Base-by-base conservation (phyloP, 2,888 invertebrate genomes). In the Eristalinus aeneus region DNA sequence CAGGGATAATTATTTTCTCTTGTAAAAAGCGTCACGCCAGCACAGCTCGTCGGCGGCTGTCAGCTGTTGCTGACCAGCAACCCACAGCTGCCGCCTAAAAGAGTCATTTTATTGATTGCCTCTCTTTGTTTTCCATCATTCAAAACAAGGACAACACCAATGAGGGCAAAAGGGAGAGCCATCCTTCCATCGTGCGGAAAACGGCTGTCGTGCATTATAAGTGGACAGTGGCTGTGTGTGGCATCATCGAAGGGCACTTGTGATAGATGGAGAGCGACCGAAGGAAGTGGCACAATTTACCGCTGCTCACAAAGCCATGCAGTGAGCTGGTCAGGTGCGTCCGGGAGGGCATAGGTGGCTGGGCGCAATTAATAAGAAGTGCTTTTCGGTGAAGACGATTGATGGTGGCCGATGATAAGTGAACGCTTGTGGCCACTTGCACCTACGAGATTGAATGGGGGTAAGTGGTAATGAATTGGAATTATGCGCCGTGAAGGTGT, bases 81-180 rank as follows among this genome's bases (percentile, higher is more conserved):
- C 34, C 34, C 6, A 34, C 34, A 34, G 8, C 46, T 16, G 46
- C 16, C 46, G 6, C 46, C n/a, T 39, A 69, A 34, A 75, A 63
- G 64, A 79, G 79, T 75, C 71, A 84, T 67, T 84, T 63, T 65
- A 84, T 84, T 74, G 79, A 78, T 79, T 79, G 71, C 32, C 71
- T 34, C 54, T 32, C 39, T 71, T 79, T 71, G 65, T 76, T 68
- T 76, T 63, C 56, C 67, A 63, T 80, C 72, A 72, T 71, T 72
- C 31, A 71, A 53, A 63, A 31, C 80, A 65, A 76, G 68, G 80
- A 73, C 27, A 4, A 12, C 12, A 22, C 22, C 20, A 31, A 20
- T 22, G 2, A 20, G 2, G 23, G 46, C 11, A 12, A 22, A 34
- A 58, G 34, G 53, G 58, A 12, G 63, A 72, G 72, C 63, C 39